Evolutionary conservation across 2,888 invertebrate genomes (phyloP).

Genomic region (Conchocele bisecta): DNA sequence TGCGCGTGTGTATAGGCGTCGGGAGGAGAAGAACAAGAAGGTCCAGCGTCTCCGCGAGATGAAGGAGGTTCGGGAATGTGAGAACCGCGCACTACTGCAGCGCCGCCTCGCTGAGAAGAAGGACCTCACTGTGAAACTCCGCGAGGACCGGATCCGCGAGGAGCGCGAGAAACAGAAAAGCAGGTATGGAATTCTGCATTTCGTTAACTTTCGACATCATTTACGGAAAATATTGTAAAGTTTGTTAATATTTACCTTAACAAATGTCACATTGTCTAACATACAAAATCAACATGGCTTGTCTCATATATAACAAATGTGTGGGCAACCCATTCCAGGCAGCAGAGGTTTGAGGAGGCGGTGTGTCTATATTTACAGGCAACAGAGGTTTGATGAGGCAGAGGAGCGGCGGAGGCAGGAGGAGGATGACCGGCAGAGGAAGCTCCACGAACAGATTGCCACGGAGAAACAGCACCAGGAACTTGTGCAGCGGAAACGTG

Average conservation of each 20-base stretch:
- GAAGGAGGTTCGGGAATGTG: constrained; percentile 49
- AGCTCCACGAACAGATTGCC: constrained; percentile 69
- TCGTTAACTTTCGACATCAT: background rate
- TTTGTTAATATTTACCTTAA: no score
- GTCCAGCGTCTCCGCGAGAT: constrained; percentile 59
- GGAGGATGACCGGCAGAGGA: constrained; percentile 65
- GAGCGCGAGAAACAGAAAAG: constrained; percentile 60
- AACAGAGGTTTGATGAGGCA: constrained; percentile 70
- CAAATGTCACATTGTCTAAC: no score
- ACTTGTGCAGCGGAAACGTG: constrained; percentile 65
- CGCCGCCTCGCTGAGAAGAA: constrained; percentile 63
- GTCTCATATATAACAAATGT: no score
- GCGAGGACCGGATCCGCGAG: constrained; percentile 60
- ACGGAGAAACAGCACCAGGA: constrained; percentile 61
- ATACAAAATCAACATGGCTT: no score
- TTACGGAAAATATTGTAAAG: no score
- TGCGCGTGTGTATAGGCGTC: constrained; percentile 47
- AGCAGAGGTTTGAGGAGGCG: no score
- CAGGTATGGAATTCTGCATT: constrained; percentile 24
- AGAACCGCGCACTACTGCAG: constrained; percentile 48
- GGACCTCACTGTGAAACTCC: constrained; percentile 55
- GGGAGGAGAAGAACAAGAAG: constrained; percentile 69
- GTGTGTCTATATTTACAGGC: constrained; percentile 37
- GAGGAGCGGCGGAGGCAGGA: constrained; percentile 71
- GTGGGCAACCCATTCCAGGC: no score